Percentiles rank a stretch among this genome's conserved stretches.
Evolutionary conservation across 1,140 invertebrate genomes (phyloP).

Genomic region (Phocides pigmalion): DNA sequence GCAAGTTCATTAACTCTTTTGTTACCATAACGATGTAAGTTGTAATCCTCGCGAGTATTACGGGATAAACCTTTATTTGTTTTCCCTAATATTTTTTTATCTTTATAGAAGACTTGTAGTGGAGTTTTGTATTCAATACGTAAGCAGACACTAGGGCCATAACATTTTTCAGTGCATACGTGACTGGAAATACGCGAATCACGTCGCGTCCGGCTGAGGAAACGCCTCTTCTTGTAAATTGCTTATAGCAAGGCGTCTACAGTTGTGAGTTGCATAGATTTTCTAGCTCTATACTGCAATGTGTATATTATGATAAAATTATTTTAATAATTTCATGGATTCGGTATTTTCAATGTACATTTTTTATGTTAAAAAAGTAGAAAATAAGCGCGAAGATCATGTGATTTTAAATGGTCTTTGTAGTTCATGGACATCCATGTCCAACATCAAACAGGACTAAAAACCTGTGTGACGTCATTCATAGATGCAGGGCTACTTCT

Average conservation of each 20-base stretch:
- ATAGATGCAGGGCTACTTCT: too few species aligned
- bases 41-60: conserved; percentile 16
- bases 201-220: conserved; percentile 35
- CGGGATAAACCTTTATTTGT: conserved; percentile 24
- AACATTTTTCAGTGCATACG: conserved; percentile 64
- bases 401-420: too few species aligned
- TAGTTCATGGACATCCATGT: too few species aligned
- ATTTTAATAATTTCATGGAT: too few species aligned
- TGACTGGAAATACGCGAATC: conserved; percentile 53
- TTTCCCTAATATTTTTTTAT: conserved; percentile 22
- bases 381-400: too few species aligned
- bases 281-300: not conserved
- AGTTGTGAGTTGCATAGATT: conserved; percentile 2
- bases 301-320: too few species aligned
- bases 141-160: conserved; percentile 47
- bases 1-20: too few species aligned
- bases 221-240: conserved; percentile 37
- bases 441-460: too few species aligned
- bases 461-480: too few species aligned
- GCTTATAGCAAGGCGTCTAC: conserved; percentile 36
- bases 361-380: too few species aligned
- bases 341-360: too few species aligned
- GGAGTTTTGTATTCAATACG: conserved; percentile 55
- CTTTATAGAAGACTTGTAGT: conserved; percentile 25
- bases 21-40: too few species aligned